Evolutionary conservation across 2,888 invertebrate species (phyloP).

Genomic region (Callosobruchus maculatus): DNA sequence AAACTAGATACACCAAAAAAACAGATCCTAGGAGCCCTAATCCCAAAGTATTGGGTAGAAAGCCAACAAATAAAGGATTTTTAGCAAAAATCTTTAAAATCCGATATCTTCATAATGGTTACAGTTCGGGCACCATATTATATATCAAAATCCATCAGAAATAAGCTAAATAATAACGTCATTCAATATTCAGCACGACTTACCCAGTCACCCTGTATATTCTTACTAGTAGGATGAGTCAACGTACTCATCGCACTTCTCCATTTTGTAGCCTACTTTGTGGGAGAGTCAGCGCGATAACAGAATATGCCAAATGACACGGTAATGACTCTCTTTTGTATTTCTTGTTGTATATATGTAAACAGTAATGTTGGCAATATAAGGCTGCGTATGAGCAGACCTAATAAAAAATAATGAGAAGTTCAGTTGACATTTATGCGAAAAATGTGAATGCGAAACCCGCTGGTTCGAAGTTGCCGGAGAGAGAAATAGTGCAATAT

Average conservation of each 20-base stretch:
- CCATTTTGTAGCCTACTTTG: not conserved
- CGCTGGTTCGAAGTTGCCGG: not conserved
- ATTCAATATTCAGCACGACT: too few species aligned
- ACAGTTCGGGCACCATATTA: too few species aligned
- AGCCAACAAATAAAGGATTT: too few species aligned
- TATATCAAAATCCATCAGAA: too few species aligned
- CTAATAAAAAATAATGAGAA: not conserved
- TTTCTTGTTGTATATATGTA: not conserved
- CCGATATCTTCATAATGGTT: too few species aligned
- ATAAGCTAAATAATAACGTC: too few species aligned
- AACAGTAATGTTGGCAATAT: not conserved
- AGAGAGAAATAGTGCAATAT: constrained; percentile 1
- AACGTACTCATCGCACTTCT: not conserved
- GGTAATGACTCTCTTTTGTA: not conserved
- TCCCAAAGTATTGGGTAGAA: too few species aligned
- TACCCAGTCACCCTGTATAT: too few species aligned
- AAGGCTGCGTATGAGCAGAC: not conserved
- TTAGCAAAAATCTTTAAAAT: too few species aligned
- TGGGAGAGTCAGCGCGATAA: not conserved
- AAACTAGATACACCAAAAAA: too few species aligned
- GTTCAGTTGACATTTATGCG: not conserved
- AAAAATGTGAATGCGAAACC: not conserved
- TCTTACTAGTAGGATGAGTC: too few species aligned
- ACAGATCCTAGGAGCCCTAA: too few species aligned
- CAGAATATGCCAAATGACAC: not conserved